phyloP scores from a whole-genome alignment of 53 echinoderm and acorn worm genomes.

The Holothuria scabra region DNA sequence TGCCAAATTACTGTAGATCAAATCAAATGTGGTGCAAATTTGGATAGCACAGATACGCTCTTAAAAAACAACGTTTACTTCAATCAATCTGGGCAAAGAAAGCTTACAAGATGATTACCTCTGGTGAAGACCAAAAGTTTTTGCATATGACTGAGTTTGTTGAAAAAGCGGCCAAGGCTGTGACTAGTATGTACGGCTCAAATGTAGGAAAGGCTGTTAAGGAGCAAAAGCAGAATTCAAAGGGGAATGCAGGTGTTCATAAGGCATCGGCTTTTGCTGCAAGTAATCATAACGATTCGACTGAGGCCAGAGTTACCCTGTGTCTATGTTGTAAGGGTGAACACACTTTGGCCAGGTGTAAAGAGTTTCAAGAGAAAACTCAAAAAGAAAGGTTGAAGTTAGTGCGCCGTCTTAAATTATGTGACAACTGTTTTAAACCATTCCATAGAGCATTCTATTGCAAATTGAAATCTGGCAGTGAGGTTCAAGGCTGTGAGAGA shows the following conservation, averaged over 20 bases:
- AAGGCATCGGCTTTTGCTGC: too few species aligned
- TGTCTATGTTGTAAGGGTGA: too few species aligned
- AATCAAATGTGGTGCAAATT: slow-evolving; percentile 32
- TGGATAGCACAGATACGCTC: slow-evolving; percentile 42
- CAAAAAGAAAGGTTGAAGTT: slow-evolving; percentile 38
- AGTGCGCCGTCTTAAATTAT: slow-evolving; percentile 42
- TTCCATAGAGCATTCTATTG: too few species aligned
- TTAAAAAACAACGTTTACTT: slow-evolving; percentile 37
- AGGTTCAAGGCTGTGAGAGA: too few species aligned
- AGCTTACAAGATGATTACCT: slow-evolving; percentile 3
- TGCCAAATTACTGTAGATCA: slow-evolving; percentile 36
- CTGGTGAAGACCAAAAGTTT: slow-evolving; percentile 32
- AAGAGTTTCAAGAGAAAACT: background rate
- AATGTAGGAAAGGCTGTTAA: slow-evolving; percentile 28
- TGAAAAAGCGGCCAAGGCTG: slow-evolving; percentile 36
- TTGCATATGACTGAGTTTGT: slow-evolving; percentile 53
- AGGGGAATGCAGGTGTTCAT: too few species aligned
- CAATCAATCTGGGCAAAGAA: slow-evolving; percentile 43
- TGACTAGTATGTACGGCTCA: slow-evolving; percentile 48
- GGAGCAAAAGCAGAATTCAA: background rate
- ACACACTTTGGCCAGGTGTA: too few species aligned
- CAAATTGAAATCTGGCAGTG: too few species aligned
- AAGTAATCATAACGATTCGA: too few species aligned
- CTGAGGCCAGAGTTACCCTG: too few species aligned
- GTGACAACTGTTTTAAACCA: too few species aligned